Evolutionary conservation across 2,888 invertebrate species (phyloP), one percentile per base, ranked within the genome.

Genomic region (Loripinus fragilis): DNA sequence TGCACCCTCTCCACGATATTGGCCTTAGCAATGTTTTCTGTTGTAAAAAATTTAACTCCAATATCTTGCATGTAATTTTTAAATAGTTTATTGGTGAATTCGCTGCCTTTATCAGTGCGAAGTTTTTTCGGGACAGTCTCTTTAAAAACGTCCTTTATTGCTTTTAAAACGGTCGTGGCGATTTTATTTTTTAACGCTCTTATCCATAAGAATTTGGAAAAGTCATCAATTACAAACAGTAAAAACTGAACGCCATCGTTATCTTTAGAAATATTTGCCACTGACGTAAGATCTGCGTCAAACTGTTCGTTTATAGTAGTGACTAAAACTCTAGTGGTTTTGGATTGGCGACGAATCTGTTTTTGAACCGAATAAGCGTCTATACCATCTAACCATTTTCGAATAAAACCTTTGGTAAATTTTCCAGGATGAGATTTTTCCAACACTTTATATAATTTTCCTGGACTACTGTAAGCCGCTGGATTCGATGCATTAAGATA

Each of bases 301-400:
- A 65, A 66, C 30, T 80, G 73, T 45, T 80, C 80, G 42, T 64
- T 60, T 23, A 76, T 76, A 28, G 64, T 50, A 8, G 73, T 68
- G n/a, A 78, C 76, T 25, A 55, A n/a, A 10, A 78, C 78, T 12
- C 50, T 69, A 12, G 71, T 48, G 12, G 60, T 78, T 70, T 65
- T 75, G 28, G 76, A 73, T 55, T 60, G 68, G 25, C 71, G 72
- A 28, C 70, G 69, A 15, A 75, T 70, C 68, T 72, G 75, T 72
- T 71, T 78, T 30, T 65, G 73, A 17, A 72, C 12, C 35, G 75
- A 42, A 76, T 78, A 78, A 25, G 73, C 35, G 48, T 78, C 76
- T 60, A 78, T 75, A 60, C 72, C 73, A 23, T 73, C 66, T 17
- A 81, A 66, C 73, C 75, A 78, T 55, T 73, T 50, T 72, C 48